These are phyloP conservation scores for Pomatostomus ruficeps DNA, from an alignment of 2,113 vertebrate genomes.

Conservation along the genomic window DNA sequence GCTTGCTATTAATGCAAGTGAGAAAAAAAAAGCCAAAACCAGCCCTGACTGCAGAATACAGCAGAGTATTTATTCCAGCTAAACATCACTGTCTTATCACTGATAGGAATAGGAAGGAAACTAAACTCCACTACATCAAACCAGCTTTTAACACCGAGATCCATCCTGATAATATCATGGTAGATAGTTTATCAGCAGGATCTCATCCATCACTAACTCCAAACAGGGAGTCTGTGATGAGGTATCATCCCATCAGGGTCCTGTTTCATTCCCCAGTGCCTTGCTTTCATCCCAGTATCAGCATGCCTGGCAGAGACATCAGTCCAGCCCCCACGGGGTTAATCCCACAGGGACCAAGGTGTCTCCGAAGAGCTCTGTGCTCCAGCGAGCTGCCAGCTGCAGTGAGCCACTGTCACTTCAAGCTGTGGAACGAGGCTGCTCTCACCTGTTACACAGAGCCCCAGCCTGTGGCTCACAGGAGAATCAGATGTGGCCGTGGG, in stretches of 20 bases:
- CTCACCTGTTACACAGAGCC: background rate
- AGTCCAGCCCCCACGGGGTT: background rate
- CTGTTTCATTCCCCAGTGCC: background rate
- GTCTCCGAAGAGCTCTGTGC: background rate
- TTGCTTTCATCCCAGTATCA: background rate
- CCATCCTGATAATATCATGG: background rate
- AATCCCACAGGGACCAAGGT: background rate
- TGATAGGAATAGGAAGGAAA: background rate
- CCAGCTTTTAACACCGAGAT: background rate
- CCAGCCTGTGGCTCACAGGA: background rate
- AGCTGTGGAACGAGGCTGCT: background rate
- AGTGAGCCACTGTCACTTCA: background rate
- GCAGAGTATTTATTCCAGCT: background rate
- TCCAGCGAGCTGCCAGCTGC: background rate
- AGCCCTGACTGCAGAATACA: background rate
- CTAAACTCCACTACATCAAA: background rate
- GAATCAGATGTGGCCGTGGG: fast-evolving
- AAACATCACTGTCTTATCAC: background rate
- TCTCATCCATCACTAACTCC: background rate
- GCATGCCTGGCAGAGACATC: background rate
- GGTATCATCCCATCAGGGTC: background rate
- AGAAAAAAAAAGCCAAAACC: fast-evolving
- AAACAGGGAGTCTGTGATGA: background rate
- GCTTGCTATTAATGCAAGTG: background rate
- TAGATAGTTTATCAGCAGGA: background rate